A percentile compares a stretch with the other conserved stretches of the same genome.
phyloP scores from a whole-genome alignment of 2,113 vertebrate genomes.

The Poicephalus gulielmi region DNA sequence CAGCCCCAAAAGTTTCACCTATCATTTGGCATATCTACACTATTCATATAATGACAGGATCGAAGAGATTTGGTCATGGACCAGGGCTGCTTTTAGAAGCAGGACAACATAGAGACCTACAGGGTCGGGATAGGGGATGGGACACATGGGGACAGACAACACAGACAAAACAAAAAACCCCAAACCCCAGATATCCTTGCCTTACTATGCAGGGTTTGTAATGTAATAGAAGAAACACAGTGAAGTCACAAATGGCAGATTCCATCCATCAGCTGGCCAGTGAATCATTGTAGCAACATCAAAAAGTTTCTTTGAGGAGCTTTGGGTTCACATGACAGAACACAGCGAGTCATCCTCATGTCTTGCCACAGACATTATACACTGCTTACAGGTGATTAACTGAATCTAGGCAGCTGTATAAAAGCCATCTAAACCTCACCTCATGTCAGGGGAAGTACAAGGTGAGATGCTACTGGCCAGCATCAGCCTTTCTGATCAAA shows the following conservation, averaged over 20 bases:
- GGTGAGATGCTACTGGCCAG: not conserved
- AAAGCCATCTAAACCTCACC: not conserved
- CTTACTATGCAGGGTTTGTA: not conserved
- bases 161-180: not conserved
- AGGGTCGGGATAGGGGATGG: not conserved
- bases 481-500: not conserved
- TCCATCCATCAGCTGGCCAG: not conserved
- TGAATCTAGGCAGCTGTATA: not conserved
- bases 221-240: not conserved
- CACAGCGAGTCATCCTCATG: fast-evolving
- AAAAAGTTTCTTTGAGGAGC: not conserved
- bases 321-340: not conserved
- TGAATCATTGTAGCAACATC: not conserved
- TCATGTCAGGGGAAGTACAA: not conserved
- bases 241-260: not conserved
- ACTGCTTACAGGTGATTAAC: fast-evolving
- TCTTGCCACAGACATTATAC: not conserved
- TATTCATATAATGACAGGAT: not conserved
- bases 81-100: not conserved
- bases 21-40: not conserved
- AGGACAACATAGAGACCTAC: not conserved
- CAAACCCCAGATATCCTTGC: not conserved
- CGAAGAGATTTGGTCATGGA: not conserved
- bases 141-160: not conserved
- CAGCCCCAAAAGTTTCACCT: not conserved